A percentile compares a stretch with the other conserved stretches of the same genome.
Evolutionary conservation across 1,140 invertebrate genomes (phyloP).

Genomic region (Drosophila aff.): DNA sequence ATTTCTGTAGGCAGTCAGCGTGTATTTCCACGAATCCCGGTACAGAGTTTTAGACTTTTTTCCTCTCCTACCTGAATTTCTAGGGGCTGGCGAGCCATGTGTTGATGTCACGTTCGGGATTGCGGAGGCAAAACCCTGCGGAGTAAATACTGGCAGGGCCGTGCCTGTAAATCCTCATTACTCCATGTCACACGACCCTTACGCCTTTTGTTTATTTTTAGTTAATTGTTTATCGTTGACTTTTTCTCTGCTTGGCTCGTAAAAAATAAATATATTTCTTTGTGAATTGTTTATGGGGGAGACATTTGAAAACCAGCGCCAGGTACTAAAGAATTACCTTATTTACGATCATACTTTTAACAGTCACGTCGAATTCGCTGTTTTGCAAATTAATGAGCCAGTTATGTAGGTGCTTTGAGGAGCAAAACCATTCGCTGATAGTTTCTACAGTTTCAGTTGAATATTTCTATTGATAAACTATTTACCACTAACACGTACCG

Average conservation of each 20-base stretch:
- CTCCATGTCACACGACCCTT: slow-evolving; percentile 34
- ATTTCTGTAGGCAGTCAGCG: slow-evolving; percentile 17
- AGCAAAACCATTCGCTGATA: not conserved
- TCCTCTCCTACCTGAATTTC: slow-evolving; percentile 25
- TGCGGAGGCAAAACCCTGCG: not conserved
- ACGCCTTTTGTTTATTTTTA: slow-evolving; percentile 28
- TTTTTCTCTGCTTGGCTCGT: slow-evolving; percentile 23
- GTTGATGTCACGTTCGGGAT: slow-evolving; percentile 49
- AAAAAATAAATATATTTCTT: slow-evolving; percentile 26
- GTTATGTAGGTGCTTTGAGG: not conserved
- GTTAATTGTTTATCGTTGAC: slow-evolving; percentile 50
- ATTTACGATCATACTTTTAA: slow-evolving; percentile 34
- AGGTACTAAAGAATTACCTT: slow-evolving; percentile 19
- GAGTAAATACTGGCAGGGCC: slow-evolving; percentile 4
- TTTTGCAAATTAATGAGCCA: slow-evolving; percentile 42
- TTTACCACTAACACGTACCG: not conserved
- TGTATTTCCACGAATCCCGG: slow-evolving; percentile 40
- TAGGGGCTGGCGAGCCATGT: slow-evolving; percentile 21
- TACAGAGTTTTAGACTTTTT: slow-evolving; percentile 1
- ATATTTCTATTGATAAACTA: not conserved
- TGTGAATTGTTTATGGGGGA: slow-evolving; percentile 27
- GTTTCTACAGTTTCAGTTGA: not conserved
- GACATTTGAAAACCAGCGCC: slow-evolving; percentile 12
- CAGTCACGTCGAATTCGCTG: slow-evolving; percentile 25
- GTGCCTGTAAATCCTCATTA: slow-evolving; percentile 32